Conservation (phyloP, 2,797 vertebrate species). For the Distichodus sexfasciatus region DNA sequence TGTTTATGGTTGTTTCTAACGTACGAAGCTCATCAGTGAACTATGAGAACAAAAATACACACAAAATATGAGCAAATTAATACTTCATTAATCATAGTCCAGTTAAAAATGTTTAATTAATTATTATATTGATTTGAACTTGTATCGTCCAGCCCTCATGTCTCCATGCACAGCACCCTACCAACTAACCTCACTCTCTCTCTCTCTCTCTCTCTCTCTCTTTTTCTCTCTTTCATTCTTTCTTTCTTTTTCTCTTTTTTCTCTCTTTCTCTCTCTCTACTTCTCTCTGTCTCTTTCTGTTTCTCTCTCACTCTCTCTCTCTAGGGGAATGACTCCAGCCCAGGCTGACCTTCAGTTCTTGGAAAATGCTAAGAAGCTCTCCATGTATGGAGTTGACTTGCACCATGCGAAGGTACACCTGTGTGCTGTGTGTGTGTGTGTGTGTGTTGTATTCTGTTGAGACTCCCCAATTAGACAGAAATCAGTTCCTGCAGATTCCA, state of each 20-base stretch:
- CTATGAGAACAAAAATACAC: no score
- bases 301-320: background rate
- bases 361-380: slow-evolving; percentile 97
- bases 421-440: no score
- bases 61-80: no score
- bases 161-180: no score
- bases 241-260: slow-evolving; percentile 35
- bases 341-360: slow-evolving; percentile 92
- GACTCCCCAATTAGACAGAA: no score
- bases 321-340: slow-evolving; percentile 93
- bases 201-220: background rate
- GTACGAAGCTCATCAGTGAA: no score
- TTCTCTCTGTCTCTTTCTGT: slow-evolving; percentile 32
- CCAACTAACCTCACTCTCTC: background rate
- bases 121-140: no score
- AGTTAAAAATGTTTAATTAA: no score
- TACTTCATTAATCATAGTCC: no score
- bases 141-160: no score
- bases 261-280: background rate
- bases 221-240: background rate
- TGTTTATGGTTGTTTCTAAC: no score
- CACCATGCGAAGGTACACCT: slow-evolving; percentile 91
- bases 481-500: no score
- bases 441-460: background rate
- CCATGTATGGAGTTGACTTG: slow-evolving; percentile 97